phyloP scores from a whole-genome alignment of 2,113 vertebrate species.

The Tetrao urogallus region DNA sequence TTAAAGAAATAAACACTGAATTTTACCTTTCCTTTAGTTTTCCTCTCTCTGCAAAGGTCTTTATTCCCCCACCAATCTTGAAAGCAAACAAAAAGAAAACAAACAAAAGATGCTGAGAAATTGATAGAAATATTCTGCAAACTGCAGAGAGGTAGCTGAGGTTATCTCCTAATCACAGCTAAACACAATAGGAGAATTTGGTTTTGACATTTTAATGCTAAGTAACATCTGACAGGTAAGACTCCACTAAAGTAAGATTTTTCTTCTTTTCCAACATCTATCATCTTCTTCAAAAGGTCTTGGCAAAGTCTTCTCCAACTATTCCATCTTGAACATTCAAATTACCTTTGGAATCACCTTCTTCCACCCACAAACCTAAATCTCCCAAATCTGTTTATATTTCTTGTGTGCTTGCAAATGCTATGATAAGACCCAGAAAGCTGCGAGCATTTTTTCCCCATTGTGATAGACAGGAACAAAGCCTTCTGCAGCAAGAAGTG shows the following conservation, averaged over 20 bases:
- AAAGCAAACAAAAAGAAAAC: neutral
- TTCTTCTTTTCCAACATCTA: neutral
- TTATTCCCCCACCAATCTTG: neutral
- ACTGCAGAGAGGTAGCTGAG: neutral
- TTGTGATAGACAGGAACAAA: constrained; percentile 61
- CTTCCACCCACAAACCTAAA: neutral
- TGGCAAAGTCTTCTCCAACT: neutral
- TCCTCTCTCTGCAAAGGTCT: neutral
- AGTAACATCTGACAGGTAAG: neutral
- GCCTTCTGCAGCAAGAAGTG: constrained; percentile 26
- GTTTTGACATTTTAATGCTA: neutral
- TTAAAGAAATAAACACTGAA: neutral
- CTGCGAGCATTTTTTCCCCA: constrained; percentile 30
- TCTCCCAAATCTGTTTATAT: constrained; percentile 5
- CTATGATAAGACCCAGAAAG: neutral
- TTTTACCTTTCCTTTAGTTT: neutral
- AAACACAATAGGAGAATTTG: neutral
- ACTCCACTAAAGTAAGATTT: neutral
- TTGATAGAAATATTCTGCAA: neutral
- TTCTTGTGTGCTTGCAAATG: constrained; percentile 19
- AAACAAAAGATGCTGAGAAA: neutral
- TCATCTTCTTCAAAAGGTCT: neutral
- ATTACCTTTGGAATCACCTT: neutral
- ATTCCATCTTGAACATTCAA: neutral
- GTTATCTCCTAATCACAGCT: neutral